These are phyloP conservation scores for Lucilia sericata DNA, from an alignment of 1,140 invertebrate species.

Conservation along the genomic window DNA sequence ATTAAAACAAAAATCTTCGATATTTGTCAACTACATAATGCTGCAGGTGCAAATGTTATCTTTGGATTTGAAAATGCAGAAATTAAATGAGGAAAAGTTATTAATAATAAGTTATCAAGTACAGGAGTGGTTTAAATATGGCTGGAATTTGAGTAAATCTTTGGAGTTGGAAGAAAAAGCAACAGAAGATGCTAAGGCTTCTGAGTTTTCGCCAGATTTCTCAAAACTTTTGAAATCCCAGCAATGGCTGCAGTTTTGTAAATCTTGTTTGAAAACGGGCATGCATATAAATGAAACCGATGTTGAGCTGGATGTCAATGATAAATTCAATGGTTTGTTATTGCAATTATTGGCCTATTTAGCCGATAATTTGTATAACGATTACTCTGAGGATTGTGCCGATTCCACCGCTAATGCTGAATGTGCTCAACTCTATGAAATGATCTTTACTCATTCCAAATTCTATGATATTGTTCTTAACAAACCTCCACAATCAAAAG, in stretches of 20 bases:
- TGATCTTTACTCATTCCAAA: slow-evolving; percentile 81
- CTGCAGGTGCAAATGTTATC: slow-evolving; percentile 71
- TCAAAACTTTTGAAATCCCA: slow-evolving; percentile 69
- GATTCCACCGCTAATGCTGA: slow-evolving; percentile 41
- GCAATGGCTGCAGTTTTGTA: slow-evolving; percentile 76
- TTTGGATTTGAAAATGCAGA: slow-evolving; percentile 71
- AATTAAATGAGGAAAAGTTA: slow-evolving; percentile 55
- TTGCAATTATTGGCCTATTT: slow-evolving; percentile 72
- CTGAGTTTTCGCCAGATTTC: slow-evolving; percentile 58
- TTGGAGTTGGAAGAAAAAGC: neutral
- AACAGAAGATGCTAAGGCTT: neutral
- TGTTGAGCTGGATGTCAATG: slow-evolving; percentile 57
- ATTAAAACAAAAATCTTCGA: slow-evolving; percentile 63
- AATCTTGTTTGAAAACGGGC: slow-evolving; percentile 74
- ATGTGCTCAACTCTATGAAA: slow-evolving; percentile 73
- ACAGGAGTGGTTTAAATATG: slow-evolving; percentile 60
- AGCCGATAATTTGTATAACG: slow-evolving; percentile 72
- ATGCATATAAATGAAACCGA: slow-evolving; percentile 70
- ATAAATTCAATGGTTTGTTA: slow-evolving; percentile 62
- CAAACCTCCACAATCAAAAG: slow-evolving; percentile 67
- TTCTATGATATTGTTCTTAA: slow-evolving; percentile 76
- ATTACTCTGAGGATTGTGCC: slow-evolving; percentile 49
- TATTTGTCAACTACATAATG: slow-evolving; percentile 71
- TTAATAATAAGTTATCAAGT: slow-evolving; percentile 54
- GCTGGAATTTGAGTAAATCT: neutral